Percentiles rank a stretch among this genome's conserved stretches.
Evolutionary conservation across 2,797 vertebrate species (phyloP).

Genomic region (Pogonophryne albipinna): DNA sequence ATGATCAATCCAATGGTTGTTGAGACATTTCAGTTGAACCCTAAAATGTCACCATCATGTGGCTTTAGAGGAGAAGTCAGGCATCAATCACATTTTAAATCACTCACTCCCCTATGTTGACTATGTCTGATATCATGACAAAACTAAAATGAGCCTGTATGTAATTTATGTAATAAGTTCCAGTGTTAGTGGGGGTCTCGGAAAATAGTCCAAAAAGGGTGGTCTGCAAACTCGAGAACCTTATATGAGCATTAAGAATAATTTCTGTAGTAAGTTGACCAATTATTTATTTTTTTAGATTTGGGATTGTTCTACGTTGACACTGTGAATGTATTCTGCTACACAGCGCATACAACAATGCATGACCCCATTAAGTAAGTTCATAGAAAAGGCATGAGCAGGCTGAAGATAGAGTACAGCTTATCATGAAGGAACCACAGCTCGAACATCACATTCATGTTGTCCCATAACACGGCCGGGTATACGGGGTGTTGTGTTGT

Average conservation of each 20-base stretch:
- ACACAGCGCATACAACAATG: neutral
- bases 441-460: constrained; percentile 15
- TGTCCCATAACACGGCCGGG: neutral
- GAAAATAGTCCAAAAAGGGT: no score
- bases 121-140: no score
- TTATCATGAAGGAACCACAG: neutral
- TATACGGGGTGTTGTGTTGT: neutral
- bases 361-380: neutral
- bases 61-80: no score
- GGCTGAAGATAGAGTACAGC: constrained; percentile 8
- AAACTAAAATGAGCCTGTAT: no score
- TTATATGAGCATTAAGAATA: no score
- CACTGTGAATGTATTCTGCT: neutral
- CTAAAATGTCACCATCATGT: neutral
- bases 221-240: no score
- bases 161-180: no score
- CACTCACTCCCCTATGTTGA: no score
- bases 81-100: no score
- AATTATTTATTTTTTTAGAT: neutral
- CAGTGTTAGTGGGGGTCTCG: no score
- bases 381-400: neutral
- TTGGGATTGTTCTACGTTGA: neutral
- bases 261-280: no score
- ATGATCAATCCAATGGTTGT: neutral
- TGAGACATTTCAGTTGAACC: neutral